Evolutionary conservation across 2,797 vertebrate species (phyloP).

Genomic region (Chanos chanos): DNA sequence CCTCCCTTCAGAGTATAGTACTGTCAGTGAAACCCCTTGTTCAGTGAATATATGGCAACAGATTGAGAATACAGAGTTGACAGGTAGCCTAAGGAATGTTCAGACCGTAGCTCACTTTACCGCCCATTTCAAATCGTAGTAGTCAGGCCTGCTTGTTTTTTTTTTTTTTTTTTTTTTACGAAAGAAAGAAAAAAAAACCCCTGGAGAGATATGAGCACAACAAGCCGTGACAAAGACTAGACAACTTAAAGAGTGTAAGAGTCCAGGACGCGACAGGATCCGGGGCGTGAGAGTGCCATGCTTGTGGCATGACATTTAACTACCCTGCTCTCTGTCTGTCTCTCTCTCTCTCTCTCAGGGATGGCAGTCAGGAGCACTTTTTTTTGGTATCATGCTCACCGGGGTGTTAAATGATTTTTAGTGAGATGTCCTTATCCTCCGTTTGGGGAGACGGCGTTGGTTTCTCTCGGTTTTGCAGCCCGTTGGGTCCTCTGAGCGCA

Average conservation of each 20-base stretch:
- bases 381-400: slow-evolving; percentile 24
- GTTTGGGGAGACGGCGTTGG: background rate
- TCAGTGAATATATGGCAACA: no score
- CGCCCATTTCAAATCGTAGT: no score
- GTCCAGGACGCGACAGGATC: slow-evolving; percentile 13
- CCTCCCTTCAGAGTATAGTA: no score
- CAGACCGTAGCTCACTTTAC: no score
- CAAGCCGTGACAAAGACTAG: slow-evolving; percentile 27
- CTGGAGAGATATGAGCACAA: slow-evolving; percentile 24
- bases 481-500: background rate
- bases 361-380: slow-evolving; percentile 20
- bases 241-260: slow-evolving; percentile 24
- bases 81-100: no score
- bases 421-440: slow-evolving; percentile 14
- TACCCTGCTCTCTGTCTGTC: background rate
- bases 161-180: no score
- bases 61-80: no score
- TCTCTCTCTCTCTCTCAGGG: background rate
- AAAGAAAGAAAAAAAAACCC: slow-evolving; percentile 10
- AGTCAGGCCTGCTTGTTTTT: background rate
- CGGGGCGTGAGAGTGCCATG: background rate
- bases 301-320: background rate
- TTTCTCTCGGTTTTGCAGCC: no score
- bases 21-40: no score
- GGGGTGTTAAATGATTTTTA: slow-evolving; percentile 33